Conservation (phyloP, 1,140 invertebrate genomes). For the Conus betulinus region DNA sequence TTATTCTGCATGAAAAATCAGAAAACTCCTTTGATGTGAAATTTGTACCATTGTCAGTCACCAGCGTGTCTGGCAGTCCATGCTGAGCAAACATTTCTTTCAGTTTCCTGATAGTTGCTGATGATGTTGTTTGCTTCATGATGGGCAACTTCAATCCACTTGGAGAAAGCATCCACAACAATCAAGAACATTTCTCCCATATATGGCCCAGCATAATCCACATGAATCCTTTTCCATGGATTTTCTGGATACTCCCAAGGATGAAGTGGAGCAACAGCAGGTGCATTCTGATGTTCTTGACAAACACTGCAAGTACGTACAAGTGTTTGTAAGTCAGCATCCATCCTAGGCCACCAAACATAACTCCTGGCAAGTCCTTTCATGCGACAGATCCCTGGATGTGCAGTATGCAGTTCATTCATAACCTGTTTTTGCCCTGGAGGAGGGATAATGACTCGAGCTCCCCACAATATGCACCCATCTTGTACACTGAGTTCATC, state of each 20-base stretch:
- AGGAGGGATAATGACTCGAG: conserved; percentile 69
- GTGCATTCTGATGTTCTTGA: conserved; percentile 54
- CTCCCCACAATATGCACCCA: conserved; percentile 31
- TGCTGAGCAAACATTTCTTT: conserved; percentile 8
- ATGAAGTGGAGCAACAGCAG: conserved; percentile 45
- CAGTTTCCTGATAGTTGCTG: conserved; percentile 18
- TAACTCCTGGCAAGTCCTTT: conserved; percentile 73
- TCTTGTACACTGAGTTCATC: conserved; percentile 37
- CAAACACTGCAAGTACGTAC: conserved; percentile 50
- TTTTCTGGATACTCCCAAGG: conserved; percentile 69
- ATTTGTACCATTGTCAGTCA: conserved; percentile 67
- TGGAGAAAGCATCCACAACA: too few relatives aligned
- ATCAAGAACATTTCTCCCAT: conserved; percentile 38
- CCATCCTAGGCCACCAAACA: conserved; percentile 76
- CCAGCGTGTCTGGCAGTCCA: conserved; percentile 57
- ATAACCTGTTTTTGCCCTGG: conserved; percentile 63
- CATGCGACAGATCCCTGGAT: conserved; percentile 75
- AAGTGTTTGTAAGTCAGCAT: conserved; percentile 71
- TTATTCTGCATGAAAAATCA: conserved; percentile 55
- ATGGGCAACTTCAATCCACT: background rate
- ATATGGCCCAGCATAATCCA: conserved; percentile 77
- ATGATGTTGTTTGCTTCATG: conserved; percentile 32
- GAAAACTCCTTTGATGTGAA: conserved; percentile 59
- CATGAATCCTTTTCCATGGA: conserved; percentile 76
- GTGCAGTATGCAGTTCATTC: conserved; percentile 70